Evolutionary conservation across 2,888 invertebrate species (phyloP).

Genomic region (Limnephilus auricula): DNA sequence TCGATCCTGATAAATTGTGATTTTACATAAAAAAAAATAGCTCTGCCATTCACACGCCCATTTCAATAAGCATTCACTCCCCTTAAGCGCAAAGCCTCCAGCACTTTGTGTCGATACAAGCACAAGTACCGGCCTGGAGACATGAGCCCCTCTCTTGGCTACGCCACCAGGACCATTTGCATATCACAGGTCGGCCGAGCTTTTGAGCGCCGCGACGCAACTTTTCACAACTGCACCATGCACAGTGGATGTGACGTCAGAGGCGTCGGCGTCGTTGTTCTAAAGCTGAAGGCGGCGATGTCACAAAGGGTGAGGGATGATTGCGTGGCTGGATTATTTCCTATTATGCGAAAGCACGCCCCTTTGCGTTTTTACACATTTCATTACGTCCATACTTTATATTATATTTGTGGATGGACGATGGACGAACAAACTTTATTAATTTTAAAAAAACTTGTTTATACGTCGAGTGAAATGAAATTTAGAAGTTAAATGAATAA

Average conservation of each 20-base stretch:
- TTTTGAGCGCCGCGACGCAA: constrained; percentile 57
- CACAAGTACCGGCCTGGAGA: neutral
- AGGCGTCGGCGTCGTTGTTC: constrained; percentile 2
- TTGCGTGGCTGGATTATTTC: neutral
- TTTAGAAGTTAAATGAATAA: no score
- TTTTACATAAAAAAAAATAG: no score
- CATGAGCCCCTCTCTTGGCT: neutral
- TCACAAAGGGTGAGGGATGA: constrained; percentile 20
- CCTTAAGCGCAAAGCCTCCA: neutral
- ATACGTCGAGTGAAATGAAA: no score
- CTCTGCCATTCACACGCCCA: neutral
- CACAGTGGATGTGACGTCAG: constrained; percentile 31
- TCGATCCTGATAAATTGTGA: neutral
- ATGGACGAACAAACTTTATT: no score
- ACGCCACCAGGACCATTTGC: constrained; percentile 55
- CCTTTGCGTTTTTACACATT: neutral
- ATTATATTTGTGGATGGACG: neutral
- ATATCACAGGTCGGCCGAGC: constrained; percentile 62
- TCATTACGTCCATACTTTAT: neutral
- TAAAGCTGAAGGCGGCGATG: constrained; percentile 5
- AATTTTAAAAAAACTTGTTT: neutral
- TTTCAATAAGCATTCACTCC: neutral
- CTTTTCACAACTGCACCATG: constrained; percentile 42
- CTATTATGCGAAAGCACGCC: constrained; percentile 34
- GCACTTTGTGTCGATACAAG: constrained; percentile 19